These are phyloP conservation scores for Tauraco hartlaubi DNA, from an alignment of 2,797 vertebrate species.

Conservation along the genomic window DNA sequence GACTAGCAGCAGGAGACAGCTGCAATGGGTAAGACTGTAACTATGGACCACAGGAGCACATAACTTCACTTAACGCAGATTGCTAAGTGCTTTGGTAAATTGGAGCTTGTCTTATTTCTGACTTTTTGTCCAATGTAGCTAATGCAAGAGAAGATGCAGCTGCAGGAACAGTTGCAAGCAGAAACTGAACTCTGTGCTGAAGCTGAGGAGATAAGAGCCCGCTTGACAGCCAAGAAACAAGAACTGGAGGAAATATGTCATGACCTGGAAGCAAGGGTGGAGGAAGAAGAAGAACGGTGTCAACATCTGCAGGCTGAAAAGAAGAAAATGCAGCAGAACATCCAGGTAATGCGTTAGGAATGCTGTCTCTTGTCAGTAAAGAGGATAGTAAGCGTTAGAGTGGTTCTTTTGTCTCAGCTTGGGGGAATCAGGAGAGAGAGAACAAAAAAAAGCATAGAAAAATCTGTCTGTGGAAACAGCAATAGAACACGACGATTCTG, in stretches of 20 bases:
- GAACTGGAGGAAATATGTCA: constrained; percentile 98
- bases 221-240: constrained; percentile 94
- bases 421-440: neutral
- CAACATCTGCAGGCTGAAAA: constrained; percentile 89
- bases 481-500: neutral
- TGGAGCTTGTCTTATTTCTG: neutral
- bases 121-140: constrained; percentile 78
- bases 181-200: constrained; percentile 97
- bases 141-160: constrained; percentile 91
- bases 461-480: neutral
- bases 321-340: constrained; percentile 99
- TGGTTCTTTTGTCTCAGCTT: neutral
- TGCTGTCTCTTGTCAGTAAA: neutral
- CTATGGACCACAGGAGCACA: neutral
- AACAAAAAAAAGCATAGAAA: neutral
- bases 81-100: neutral
- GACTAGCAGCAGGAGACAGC: neutral
- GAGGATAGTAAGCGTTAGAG: neutral
- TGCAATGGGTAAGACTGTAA: neutral
- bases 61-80: neutral
- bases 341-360: constrained; percentile 79
- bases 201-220: constrained; percentile 95
- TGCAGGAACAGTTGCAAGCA: constrained; percentile 98
- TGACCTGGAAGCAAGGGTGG: constrained; percentile 95
- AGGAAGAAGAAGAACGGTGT: constrained; percentile 96